Conservation (phyloP, 2,888 invertebrate genomes). For the Rhingia campestris region DNA sequence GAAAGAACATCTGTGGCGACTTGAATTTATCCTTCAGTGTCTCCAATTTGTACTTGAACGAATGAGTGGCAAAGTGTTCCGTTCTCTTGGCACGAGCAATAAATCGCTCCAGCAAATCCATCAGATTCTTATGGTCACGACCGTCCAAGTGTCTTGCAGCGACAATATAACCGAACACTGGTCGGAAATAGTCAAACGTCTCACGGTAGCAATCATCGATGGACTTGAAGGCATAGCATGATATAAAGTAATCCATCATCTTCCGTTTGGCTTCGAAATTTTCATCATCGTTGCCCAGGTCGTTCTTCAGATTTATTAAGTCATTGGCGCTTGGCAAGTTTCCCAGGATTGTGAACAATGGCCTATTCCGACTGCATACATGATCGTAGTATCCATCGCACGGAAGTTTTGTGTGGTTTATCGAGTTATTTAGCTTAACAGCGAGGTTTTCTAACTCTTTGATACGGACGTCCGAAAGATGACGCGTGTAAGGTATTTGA, state of each 20-base stretch:
- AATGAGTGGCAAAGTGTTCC: conserved; percentile 75
- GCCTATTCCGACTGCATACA: conserved; percentile 80
- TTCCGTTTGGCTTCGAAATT: conserved; percentile 81
- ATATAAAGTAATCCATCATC: conserved; percentile 79
- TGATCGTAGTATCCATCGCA: conserved; percentile 80
- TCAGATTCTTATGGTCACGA: conserved; percentile 78
- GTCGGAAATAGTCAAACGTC: conserved; percentile 80
- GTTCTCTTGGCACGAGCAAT: conserved; percentile 74
- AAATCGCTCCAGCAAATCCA: conserved; percentile 77
- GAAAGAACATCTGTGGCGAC: conserved; percentile 78
- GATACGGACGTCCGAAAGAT: conserved; percentile 79
- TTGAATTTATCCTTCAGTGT: conserved; percentile 77
- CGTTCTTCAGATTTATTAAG: conserved; percentile 78
- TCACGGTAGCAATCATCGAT: conserved; percentile 81
- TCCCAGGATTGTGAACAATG: conserved; percentile 80
- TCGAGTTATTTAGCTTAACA: conserved; percentile 77
- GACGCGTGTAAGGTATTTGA: conserved; percentile 77
- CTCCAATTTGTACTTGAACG: conserved; percentile 75
- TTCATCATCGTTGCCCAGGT: conserved; percentile 78
- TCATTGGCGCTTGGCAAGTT: conserved; percentile 76
- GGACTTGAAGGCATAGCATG: conserved; percentile 78
- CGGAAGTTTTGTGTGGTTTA: conserved; percentile 78
- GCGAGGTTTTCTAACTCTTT: conserved; percentile 78
- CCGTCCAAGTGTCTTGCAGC: conserved; percentile 77
- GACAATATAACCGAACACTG: conserved; percentile 80